phyloP scores from a whole-genome alignment of 2,113 vertebrate genomes.

The Gopherus evgoodei region DNA sequence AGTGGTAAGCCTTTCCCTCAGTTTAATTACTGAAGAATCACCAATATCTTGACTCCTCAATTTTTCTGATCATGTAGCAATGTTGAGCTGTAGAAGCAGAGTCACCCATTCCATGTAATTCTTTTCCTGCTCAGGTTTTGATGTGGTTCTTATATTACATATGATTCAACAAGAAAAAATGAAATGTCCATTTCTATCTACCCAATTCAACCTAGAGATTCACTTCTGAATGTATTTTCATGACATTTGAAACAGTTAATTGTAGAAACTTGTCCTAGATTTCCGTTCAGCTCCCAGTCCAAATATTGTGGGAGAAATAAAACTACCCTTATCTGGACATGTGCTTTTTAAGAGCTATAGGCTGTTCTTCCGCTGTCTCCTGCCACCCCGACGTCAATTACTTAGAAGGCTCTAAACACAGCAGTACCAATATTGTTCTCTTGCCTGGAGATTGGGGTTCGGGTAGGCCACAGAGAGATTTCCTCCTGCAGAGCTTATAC shows the following conservation, averaged over 20 bases:
- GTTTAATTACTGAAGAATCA: background rate
- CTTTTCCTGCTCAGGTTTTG: background rate
- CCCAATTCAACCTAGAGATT: background rate
- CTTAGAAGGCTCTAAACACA: background rate
- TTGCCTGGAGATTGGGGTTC: background rate
- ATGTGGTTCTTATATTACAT: fast-evolving
- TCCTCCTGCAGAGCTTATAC: background rate
- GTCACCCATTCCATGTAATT: background rate
- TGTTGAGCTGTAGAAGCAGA: background rate
- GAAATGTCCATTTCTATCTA: background rate
- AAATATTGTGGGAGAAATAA: background rate
- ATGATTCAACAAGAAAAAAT: background rate
- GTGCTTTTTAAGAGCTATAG: background rate
- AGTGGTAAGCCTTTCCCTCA: slow-evolving; percentile 66
- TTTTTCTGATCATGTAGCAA: background rate
- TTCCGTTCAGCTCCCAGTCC: background rate
- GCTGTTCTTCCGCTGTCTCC: background rate
- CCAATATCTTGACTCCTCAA: background rate
- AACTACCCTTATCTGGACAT: background rate
- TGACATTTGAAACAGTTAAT: background rate
- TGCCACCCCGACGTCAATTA: background rate
- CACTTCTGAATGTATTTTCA: background rate
- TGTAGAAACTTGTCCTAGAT: background rate
- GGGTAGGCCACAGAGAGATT: background rate
- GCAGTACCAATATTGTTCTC: background rate